phyloP scores from a whole-genome alignment of 92 coral and sea anemone species.

The Paramuricea clavata region DNA sequence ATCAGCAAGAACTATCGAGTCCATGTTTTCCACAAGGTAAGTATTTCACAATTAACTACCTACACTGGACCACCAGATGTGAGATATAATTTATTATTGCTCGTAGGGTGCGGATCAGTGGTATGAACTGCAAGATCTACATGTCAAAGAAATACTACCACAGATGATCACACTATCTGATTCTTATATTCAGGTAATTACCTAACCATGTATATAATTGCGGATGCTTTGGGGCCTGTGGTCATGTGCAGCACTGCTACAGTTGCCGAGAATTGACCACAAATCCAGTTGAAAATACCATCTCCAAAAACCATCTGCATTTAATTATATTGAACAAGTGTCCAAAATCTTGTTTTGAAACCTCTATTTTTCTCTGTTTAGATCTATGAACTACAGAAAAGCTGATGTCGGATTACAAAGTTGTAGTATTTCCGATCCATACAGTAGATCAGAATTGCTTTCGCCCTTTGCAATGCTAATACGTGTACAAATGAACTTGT shows the following conservation, averaged over 20 bases:
- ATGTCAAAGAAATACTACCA: slow-evolving; percentile 95
- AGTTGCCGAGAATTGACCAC: no score
- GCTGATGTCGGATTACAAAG: neutral
- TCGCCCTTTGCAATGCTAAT: neutral
- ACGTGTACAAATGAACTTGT: neutral
- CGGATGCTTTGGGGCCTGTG: no score
- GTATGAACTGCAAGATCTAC: slow-evolving; percentile 97
- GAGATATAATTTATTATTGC: no score
- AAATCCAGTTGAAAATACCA: no score
- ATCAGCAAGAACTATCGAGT: slow-evolving; percentile 85
- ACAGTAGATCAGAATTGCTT: no score
- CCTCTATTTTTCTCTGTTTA: slow-evolving; percentile 1
- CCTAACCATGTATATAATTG: no score
- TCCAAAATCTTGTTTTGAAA: no score
- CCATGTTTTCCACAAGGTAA: slow-evolving; percentile 90
- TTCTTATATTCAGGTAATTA: slow-evolving; percentile 98
- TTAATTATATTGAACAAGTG: neutral
- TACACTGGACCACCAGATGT: no score
- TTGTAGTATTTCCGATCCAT: neutral
- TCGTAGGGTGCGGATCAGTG: slow-evolving; percentile 95
- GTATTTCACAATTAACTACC: no score
- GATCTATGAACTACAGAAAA: slow-evolving; percentile 45
- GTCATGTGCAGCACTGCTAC: no score
- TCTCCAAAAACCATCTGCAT: no score
- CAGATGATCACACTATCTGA: slow-evolving; percentile 97